A percentile compares a stretch with the other conserved stretches of the same genome.
Evolutionary conservation across 2,113 vertebrate species (phyloP).

Genomic region (Conger conger): DNA sequence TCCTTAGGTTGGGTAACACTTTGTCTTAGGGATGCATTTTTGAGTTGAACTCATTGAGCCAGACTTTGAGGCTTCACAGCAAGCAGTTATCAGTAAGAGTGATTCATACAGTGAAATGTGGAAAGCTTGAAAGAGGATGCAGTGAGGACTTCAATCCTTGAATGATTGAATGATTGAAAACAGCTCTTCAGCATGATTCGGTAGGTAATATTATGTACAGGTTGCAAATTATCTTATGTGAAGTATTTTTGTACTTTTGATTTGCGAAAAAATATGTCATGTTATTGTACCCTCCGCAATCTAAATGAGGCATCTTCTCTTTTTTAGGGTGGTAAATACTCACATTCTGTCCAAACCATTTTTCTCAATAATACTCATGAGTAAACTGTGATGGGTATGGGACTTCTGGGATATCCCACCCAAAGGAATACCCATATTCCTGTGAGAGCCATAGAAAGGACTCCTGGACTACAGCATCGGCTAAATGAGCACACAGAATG

Average conservation of each 20-base stretch:
- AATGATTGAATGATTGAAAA: neutral
- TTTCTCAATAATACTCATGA: neutral
- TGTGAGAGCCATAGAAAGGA: neutral
- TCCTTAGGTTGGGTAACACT: neutral
- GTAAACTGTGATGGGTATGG: neutral
- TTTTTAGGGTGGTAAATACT: neutral
- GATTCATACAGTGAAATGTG: neutral
- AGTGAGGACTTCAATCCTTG: neutral
- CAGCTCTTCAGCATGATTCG: neutral
- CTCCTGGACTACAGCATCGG: neutral
- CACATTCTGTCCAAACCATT: neutral
- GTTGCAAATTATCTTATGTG: neutral
- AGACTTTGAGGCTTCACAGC: neutral
- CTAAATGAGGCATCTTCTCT: neutral
- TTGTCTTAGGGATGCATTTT: neutral
- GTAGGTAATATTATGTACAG: neutral
- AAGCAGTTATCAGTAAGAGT: neutral
- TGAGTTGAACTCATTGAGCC: neutral
- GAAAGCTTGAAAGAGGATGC: neutral
- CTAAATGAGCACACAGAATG: slow-evolving; percentile 18
- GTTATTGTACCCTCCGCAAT: neutral
- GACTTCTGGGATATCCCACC: neutral
- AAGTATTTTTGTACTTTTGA: neutral
- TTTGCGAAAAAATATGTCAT: neutral
- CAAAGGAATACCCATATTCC: neutral